Base-by-base conservation (phyloP, 2,113 vertebrate genomes). In the Seriola rivoliana region DNA sequence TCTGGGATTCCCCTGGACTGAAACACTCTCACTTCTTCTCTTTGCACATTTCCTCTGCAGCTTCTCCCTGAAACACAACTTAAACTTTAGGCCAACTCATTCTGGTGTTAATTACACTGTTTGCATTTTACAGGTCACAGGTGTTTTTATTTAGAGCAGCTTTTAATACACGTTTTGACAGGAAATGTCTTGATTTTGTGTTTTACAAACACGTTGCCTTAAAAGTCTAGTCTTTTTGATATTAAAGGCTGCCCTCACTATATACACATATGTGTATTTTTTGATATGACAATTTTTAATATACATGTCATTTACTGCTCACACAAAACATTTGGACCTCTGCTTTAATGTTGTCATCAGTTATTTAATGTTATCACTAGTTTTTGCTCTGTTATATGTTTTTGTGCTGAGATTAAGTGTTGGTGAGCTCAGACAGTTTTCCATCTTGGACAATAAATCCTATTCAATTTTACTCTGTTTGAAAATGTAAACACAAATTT, bases 1-100 rank as follows among this genome's bases (percentile, higher is more conserved):
- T 59, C 29, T 89, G 91, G 86, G 91, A 93, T 91, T 92, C 88
- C 90, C 93, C 88, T 84, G 74, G 69, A 85, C 67, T 79, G 63
- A 83, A 76, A 81, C 59, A 64, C 62, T 85, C 78, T 90, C 85
- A 88, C 83, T 90, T 89, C 92, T 93, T 83, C 67, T 85, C 77
- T 86, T 77, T 78, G 71, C 73, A 78, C 78, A 85, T 93, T 91
- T 93, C 88, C 84, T 89, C 84, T 85, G 13, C 77, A 85, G 71
- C 66, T 80, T 86, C 67, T 85, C 70, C 46, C 62, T 63, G 23
- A 74, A 89, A 80, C 67, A 68, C 73, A 79, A 75, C 70, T 59
- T 19, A 17, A 14, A 52, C 7, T 11, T 74, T 60, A 71, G 57
- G 21, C 50, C 44, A 3, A 57, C 52, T 81, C 62, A 60, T 57